phyloP scores from a whole-genome alignment of 2,113 vertebrate genomes.

The Odontesthes bonariensis region DNA sequence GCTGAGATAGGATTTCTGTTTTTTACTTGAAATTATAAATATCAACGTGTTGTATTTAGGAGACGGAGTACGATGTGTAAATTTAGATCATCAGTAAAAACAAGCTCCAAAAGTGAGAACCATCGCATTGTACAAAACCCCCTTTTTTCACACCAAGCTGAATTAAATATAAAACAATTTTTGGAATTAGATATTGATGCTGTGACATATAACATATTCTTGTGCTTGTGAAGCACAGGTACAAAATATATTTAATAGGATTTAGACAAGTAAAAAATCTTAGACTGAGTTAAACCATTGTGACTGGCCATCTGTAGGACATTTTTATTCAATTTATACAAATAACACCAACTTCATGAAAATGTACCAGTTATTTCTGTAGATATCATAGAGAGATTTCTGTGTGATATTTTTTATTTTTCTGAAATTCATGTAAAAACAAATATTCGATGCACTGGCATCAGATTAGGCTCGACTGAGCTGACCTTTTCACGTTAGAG shows the following conservation, averaged over 20 bases:
- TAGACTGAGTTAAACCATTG: background rate
- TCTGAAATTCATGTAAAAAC: background rate
- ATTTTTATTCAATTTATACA: background rate
- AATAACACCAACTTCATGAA: background rate
- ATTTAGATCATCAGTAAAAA: constrained; percentile 11
- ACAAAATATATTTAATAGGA: background rate
- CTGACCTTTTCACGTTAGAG: constrained; percentile 59
- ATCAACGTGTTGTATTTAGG: constrained; percentile 11
- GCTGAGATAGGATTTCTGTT: constrained; percentile 47
- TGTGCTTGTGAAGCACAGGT: no score
- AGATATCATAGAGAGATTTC: background rate
- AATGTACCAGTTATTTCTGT: background rate
- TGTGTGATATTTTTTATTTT: background rate
- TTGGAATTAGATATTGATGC: background rate
- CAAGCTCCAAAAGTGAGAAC: background rate
- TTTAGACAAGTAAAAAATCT: constrained; percentile 11
- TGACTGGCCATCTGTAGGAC: background rate
- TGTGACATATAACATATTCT: background rate
- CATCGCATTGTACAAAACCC: background rate
- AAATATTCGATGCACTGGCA: constrained; percentile 8
- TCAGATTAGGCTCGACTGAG: constrained; percentile 41
- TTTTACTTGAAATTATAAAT: constrained; percentile 58
- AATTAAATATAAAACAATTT: background rate
- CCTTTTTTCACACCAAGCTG: background rate
- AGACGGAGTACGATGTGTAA: background rate